Evolutionary conservation across 2,113 vertebrate species (phyloP), one percentile per base, ranked within the genome.

Genomic region (Sula dactylatra): DNA sequence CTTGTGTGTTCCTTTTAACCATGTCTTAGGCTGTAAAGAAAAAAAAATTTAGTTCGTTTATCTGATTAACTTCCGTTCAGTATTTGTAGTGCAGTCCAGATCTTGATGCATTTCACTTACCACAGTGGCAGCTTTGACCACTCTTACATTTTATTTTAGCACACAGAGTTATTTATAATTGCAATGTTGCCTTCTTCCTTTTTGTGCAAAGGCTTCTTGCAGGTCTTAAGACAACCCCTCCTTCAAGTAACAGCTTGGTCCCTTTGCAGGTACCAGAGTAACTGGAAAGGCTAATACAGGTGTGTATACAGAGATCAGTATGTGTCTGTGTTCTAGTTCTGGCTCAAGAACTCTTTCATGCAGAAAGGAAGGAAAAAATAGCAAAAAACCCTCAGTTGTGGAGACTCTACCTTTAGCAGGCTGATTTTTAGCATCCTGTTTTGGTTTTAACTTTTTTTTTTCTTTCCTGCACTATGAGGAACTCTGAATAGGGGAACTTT

Each of bases 371-470:
- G 52, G 49, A 38, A 90, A 66, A 93, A 86, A 32, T 25, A 82
- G 36, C 47, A 89, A 69, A 74, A 29, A 27, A 5, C 18, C 47
- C 56, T 94, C 67, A 71, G 0, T 25, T 80, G 38, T 81, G 55
- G 62, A 96, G 91, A 25, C 9, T 85, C 36, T 95, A 85, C 95
- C 94, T 96, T 94, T 80, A 93, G 87, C 64, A 88, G 42, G 13
- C 70, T 86, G 82, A 50, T 73, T 92, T 52, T 95, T 94, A 81
- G 96, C 95, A 97, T 96, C 96, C 95, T 97, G 89, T 96, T 96
- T 96, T 96, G 87, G 87, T 94, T 94, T 94, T 76, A 58, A 49
- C 8, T 78, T 86, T 90, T 79, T 82, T 70, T 40, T 54, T 82
- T 86, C 72, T 47, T 96, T 94, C 82, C 81, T 96, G 74, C 55